phyloP scores from a whole-genome alignment of 2,797 vertebrate genomes.

The Ptychadena robeensis region DNA sequence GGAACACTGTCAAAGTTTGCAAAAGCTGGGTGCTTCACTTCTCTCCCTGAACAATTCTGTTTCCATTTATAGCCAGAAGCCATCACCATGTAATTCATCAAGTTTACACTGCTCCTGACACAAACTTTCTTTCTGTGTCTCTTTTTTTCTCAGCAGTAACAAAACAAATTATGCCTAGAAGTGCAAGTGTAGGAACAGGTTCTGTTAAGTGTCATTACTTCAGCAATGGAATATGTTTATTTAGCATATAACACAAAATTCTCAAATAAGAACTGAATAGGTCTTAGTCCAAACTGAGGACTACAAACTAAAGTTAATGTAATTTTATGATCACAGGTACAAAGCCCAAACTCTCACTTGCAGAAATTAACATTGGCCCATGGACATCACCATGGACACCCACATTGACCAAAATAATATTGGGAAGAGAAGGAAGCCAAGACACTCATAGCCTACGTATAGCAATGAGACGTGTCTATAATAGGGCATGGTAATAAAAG shows the following conservation, averaged over 20 bases:
- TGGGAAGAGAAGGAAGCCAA: too few relatives aligned
- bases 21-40: slow-evolving; percentile 34
- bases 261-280: background rate
- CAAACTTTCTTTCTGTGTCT: slow-evolving; percentile 55
- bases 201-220: slow-evolving; percentile 13
- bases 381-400: too few relatives aligned
- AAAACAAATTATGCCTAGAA: slow-evolving; percentile 21
- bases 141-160: slow-evolving; percentile 42
- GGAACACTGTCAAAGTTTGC: slow-evolving; percentile 48
- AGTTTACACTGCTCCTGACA: slow-evolving; percentile 57
- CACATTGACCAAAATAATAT: too few relatives aligned
- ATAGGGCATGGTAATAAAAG: too few relatives aligned
- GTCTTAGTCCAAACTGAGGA: background rate
- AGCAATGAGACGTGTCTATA: too few relatives aligned
- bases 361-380: too few relatives aligned
- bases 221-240: slow-evolving; percentile 7
- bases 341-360: too few relatives aligned
- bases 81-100: slow-evolving; percentile 55
- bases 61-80: slow-evolving; percentile 56
- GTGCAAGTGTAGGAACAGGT: slow-evolving; percentile 19
- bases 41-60: slow-evolving; percentile 39
- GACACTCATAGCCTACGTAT: too few relatives aligned
- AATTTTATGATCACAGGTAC: background rate
- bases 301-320: background rate
- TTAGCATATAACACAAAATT: background rate